Percentiles rank a stretch among this genome's conserved stretches.
Evolutionary conservation across 2,113 vertebrate genomes (phyloP).

Genomic region (Oreocharis arfaki): DNA sequence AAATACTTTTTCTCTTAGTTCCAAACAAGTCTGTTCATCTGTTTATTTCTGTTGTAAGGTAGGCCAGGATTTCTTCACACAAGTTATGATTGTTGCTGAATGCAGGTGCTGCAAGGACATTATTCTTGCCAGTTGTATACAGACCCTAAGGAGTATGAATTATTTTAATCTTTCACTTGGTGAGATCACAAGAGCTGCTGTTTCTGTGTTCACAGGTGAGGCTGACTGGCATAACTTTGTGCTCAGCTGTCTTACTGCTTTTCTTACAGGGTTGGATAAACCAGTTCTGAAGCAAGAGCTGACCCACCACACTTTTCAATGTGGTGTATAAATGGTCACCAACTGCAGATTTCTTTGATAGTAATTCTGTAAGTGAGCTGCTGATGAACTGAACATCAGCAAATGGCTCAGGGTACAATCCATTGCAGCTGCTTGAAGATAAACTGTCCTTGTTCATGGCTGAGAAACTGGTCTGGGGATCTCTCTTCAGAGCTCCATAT

Average conservation of each 20-base stretch:
- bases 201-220: neutral
- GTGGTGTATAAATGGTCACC: neutral
- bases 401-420: neutral
- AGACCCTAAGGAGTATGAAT: neutral
- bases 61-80: neutral
- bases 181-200: neutral
- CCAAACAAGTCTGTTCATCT: neutral
- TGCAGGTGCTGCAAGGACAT: neutral
- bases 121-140: neutral
- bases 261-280: neutral
- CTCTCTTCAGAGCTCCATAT: neutral
- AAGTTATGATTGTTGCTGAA: neutral
- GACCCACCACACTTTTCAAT: neutral
- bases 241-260: neutral
- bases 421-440: neutral
- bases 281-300: neutral
- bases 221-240: neutral
- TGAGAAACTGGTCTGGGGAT: neutral
- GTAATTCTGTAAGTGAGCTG: neutral
- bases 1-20: neutral
- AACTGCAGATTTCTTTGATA: neutral
- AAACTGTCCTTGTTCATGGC: neutral
- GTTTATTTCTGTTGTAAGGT: neutral
- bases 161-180: neutral
- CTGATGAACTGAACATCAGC: neutral